These are phyloP conservation scores for Oedothorax gibbosus DNA, from an alignment of 1,140 invertebrate species.

Conservation along the genomic window DNA sequence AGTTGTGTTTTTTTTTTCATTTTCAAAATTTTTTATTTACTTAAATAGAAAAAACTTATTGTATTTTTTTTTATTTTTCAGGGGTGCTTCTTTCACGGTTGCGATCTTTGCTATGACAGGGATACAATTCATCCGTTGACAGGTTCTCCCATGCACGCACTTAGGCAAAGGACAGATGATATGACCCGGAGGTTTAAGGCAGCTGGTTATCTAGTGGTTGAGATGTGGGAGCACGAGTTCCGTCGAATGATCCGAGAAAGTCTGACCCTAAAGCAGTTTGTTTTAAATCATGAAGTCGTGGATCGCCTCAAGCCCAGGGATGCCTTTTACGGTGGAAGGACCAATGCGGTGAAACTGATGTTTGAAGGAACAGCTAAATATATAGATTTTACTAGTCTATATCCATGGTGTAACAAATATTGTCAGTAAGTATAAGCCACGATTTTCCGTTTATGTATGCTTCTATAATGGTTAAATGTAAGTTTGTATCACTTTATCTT, in stretches of 20 bases:
- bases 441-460: neutral
- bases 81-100: neutral
- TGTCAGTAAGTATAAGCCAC: neutral
- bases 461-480: neutral
- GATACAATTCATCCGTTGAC: neutral
- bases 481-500: neutral
- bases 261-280: neutral
- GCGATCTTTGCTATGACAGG: neutral
- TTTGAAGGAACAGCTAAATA: neutral
- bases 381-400: neutral
- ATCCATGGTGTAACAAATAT: constrained; percentile 5
- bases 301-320: neutral
- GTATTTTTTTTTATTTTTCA: neutral
- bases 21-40: neutral
- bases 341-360: neutral
- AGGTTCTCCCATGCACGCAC: neutral
- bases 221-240: neutral
- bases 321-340: neutral
- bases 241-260: neutral
- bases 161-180: neutral
- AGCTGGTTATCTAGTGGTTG: neutral
- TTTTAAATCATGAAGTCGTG: neutral
- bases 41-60: neutral
- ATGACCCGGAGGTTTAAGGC: neutral
- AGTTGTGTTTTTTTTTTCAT: neutral